These are phyloP conservation scores for Apomyelois bistriatella DNA, from an alignment of 2,888 invertebrate genomes.

Conservation along the genomic window DNA sequence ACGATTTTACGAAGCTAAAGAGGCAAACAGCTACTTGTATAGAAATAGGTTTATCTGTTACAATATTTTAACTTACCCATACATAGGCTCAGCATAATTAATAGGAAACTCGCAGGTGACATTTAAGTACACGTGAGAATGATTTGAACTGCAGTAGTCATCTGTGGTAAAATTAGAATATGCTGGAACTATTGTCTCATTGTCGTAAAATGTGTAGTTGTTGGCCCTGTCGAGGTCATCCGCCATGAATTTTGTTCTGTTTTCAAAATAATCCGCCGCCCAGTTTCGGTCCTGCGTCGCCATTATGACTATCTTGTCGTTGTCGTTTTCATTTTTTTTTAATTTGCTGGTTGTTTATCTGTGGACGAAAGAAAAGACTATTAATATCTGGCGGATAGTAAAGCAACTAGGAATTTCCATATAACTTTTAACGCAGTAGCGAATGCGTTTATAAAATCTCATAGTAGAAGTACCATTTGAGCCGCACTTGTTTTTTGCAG, in stretches of 20 bases:
- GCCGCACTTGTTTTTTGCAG: too few species aligned
- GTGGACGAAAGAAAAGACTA: conserved; percentile 32
- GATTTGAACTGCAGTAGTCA: conserved; percentile 64
- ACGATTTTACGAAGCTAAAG: too few species aligned
- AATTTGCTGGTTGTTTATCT: conserved; percentile 24
- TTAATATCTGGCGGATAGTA: too few species aligned
- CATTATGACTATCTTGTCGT: conserved; percentile 54
- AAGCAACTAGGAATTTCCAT: too few species aligned
- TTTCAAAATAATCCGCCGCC: conserved; percentile 49
- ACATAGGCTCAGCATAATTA: conserved; percentile 84
- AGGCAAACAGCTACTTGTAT: too few species aligned
- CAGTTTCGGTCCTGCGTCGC: conserved; percentile 51
- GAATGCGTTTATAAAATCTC: too few species aligned
- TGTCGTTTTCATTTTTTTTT: conserved; percentile 32
- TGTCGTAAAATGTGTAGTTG: conserved; percentile 50
- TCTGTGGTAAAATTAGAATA: conserved; percentile 61
- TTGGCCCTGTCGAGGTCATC: conserved; percentile 35
- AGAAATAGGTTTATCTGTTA: too few species aligned
- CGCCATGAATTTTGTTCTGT: conserved; percentile 25
- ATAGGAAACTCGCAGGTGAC: conserved; percentile 84
- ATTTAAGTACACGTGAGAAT: conserved; percentile 77
- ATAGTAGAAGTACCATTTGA: too few species aligned
- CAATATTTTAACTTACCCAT: conserved; percentile 77
- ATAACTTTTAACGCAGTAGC: too few species aligned
- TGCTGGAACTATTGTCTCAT: conserved; percentile 35